Conservation (phyloP, 2,113 vertebrate genomes). For the Pardalotus punctatus region DNA sequence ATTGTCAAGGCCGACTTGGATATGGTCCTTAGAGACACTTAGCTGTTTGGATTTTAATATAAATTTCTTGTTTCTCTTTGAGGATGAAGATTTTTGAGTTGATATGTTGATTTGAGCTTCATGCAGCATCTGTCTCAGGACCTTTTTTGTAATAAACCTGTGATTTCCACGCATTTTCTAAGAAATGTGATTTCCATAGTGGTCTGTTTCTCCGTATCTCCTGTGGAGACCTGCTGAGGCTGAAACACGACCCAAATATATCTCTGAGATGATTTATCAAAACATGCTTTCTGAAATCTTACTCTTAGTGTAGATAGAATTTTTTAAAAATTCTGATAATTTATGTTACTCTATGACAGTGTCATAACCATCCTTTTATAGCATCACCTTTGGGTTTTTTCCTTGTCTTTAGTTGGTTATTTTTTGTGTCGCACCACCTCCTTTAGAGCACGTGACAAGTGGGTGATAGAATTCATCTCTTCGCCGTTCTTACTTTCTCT, state of each 20-base stretch:
- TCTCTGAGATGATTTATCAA: not conserved
- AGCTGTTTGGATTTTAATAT: not conserved
- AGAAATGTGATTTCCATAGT: not conserved
- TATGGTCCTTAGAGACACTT: not conserved
- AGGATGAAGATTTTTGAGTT: not conserved
- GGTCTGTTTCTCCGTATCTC: not conserved
- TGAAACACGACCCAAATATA: not conserved
- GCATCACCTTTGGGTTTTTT: not conserved
- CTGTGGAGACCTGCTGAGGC: not conserved
- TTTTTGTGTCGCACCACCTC: not conserved
- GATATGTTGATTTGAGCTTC: not conserved
- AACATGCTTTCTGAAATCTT: not conserved
- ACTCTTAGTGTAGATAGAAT: not conserved
- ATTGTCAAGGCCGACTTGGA: not conserved
- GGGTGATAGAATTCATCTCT: fast-evolving
- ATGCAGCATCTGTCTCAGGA: not conserved
- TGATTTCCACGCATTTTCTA: not conserved
- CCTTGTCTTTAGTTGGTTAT: not conserved
- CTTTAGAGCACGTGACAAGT: not conserved
- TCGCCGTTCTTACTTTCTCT: not conserved
- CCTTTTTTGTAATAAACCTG: not conserved
- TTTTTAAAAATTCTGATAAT: not conserved
- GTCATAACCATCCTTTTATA: not conserved
- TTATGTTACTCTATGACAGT: not conserved
- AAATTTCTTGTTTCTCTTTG: not conserved